phyloP scores from a whole-genome alignment of 2,113 vertebrate species.

The Addax nasomaculatus region DNA sequence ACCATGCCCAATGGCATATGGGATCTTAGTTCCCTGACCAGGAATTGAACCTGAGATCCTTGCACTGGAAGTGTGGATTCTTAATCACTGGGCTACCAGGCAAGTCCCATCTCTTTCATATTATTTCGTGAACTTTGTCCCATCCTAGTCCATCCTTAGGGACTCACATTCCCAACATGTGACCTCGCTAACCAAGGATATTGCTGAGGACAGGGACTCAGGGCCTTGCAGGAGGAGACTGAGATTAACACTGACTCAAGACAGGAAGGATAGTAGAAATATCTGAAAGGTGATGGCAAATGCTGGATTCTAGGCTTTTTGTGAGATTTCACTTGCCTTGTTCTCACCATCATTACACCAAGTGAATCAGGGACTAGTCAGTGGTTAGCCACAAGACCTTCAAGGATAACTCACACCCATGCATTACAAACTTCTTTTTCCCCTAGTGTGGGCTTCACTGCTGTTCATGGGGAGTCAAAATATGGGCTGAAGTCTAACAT shows the following conservation, averaged over 20 bases:
- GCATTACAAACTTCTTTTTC: background rate
- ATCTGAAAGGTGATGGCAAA: background rate
- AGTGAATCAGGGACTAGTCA: background rate
- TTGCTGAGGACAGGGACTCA: background rate
- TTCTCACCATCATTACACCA: background rate
- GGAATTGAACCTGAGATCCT: background rate
- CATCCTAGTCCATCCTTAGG: background rate
- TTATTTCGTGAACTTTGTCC: background rate
- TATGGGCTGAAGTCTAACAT: background rate
- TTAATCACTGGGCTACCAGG: background rate
- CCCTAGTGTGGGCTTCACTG: background rate
- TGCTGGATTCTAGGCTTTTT: background rate
- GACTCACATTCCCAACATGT: background rate
- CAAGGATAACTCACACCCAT: background rate
- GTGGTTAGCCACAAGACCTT: background rate
- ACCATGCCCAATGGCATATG: accelerated
- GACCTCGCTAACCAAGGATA: background rate
- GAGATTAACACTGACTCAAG: background rate
- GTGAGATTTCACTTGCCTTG: background rate
- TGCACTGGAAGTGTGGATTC: background rate
- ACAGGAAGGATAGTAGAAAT: background rate
- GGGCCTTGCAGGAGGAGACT: background rate
- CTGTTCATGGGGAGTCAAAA: background rate
- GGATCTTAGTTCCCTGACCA: background rate
- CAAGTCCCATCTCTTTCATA: background rate